Conservation (phyloP, 2,888 invertebrate genomes). For the Amphimallon solstitiale region DNA sequence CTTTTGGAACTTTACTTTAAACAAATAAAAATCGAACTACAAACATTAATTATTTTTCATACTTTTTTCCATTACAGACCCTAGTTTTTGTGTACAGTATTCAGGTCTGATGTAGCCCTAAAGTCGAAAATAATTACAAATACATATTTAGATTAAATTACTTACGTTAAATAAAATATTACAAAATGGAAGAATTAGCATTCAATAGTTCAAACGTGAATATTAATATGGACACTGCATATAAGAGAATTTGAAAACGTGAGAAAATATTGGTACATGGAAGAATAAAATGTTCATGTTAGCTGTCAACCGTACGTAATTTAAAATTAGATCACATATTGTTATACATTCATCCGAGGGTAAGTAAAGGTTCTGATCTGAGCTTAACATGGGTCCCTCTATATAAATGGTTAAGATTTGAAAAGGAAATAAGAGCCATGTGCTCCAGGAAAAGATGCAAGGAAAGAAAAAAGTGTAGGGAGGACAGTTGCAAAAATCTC, state of each 20-base stretch:
- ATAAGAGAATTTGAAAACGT: slow-evolving; percentile 9
- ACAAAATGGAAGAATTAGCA: too few relatives aligned
- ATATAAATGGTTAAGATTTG: not conserved
- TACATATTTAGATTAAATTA: too few relatives aligned
- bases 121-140: too few relatives aligned
- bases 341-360: slow-evolving; percentile 50
- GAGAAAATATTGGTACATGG: slow-evolving; percentile 49
- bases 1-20: too few relatives aligned
- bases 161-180: too few relatives aligned
- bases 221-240: too few relatives aligned
- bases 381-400: not conserved
- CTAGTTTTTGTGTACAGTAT: too few relatives aligned
- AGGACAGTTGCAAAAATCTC: slow-evolving; percentile 41
- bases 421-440: not conserved
- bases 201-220: too few relatives aligned
- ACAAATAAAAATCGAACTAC: too few relatives aligned
- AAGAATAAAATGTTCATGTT: slow-evolving; percentile 34
- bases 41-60: too few relatives aligned
- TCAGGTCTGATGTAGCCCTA: too few relatives aligned
- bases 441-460: slow-evolving; percentile 28
- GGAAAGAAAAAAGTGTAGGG: slow-evolving; percentile 19
- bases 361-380: slow-evolving; percentile 53
- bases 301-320: slow-evolving; percentile 58
- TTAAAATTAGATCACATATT: slow-evolving; percentile 62
- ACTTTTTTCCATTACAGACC: too few relatives aligned